phyloP scores from a whole-genome alignment of 2,888 invertebrate genomes.

The Prosopocoilus inquinatus region DNA sequence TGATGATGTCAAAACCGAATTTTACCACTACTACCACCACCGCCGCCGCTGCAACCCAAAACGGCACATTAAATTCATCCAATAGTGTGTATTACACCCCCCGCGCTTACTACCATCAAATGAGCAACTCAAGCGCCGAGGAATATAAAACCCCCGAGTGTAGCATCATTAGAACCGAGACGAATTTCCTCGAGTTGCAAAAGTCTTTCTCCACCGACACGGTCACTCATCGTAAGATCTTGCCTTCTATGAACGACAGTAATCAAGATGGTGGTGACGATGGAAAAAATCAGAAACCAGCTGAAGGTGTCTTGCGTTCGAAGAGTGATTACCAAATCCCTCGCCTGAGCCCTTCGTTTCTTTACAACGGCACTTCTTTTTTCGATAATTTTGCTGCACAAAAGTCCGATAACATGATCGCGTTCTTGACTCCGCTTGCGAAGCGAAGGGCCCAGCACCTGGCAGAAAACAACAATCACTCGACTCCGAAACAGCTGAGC shows the following conservation, averaged over 20 bases:
- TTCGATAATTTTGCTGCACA: slow-evolving; percentile 37
- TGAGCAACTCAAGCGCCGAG: slow-evolving; percentile 38
- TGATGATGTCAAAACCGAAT: slow-evolving; percentile 2
- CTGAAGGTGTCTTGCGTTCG: slow-evolving; percentile 41
- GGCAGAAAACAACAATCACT: slow-evolving; percentile 26
- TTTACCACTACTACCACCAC: slow-evolving; percentile 16
- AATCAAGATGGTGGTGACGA: neutral
- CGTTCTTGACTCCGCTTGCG: slow-evolving; percentile 60
- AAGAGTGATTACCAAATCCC: slow-evolving; percentile 49
- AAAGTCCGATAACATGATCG: slow-evolving; percentile 52
- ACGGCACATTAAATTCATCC: slow-evolving; percentile 6
- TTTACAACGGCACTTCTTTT: slow-evolving; percentile 20
- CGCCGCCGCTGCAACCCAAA: slow-evolving; percentile 11
- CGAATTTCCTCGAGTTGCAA: slow-evolving; percentile 40
- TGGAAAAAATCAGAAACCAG: slow-evolving; percentile 1
- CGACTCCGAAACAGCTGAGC: slow-evolving; percentile 33
- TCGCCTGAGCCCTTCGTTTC: slow-evolving; percentile 23
- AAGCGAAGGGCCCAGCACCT: slow-evolving; percentile 43
- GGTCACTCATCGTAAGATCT: slow-evolving; percentile 32
- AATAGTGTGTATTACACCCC: neutral
- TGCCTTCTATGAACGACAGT: slow-evolving; percentile 5
- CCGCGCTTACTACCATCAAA: neutral
- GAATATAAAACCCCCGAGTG: slow-evolving; percentile 44
- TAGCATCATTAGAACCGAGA: slow-evolving; percentile 32
- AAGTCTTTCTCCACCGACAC: slow-evolving; percentile 40